phyloP scores from a whole-genome alignment of 2,888 invertebrate species.

The Dromius quadrimaculatus region DNA sequence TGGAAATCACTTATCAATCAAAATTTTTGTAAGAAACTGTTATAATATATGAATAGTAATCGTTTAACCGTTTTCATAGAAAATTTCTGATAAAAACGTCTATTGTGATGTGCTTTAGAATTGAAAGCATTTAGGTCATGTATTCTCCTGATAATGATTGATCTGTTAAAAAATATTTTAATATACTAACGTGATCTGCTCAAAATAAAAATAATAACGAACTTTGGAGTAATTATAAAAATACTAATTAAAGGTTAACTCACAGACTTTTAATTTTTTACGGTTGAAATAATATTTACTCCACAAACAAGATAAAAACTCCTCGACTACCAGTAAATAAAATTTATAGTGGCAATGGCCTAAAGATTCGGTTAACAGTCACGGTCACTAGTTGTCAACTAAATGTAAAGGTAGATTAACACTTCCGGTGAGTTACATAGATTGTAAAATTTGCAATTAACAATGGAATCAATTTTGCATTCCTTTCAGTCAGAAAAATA shows the following conservation, averaged over 20 bases:
- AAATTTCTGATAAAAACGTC: not conserved
- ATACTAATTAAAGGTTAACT: no score
- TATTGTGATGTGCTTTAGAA: not conserved
- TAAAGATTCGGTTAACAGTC: slow-evolving; percentile 16
- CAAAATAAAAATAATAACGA: no score
- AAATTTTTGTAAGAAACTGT: slow-evolving; percentile 11
- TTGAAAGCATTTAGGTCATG: not conserved
- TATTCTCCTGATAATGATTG: not conserved
- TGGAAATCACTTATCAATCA: slow-evolving; percentile 37
- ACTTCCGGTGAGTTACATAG: slow-evolving; percentile 5
- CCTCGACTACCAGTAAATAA: not conserved
- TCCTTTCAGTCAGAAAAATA: no score
- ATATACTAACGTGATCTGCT: no score
- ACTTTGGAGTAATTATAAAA: not conserved
- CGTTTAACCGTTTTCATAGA: slow-evolving; percentile 1
- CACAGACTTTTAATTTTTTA: no score
- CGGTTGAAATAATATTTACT: not conserved
- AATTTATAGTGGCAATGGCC: slow-evolving; percentile 19
- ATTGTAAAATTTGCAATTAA: no score
- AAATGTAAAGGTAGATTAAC: slow-evolving; percentile 22
- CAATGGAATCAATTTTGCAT: no score
- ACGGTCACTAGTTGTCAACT: slow-evolving; percentile 24
- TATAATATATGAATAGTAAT: slow-evolving; percentile 11
- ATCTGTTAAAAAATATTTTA: no score
- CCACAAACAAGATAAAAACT: not conserved